These are phyloP conservation scores for Aricia agestis DNA, from an alignment of 1,140 invertebrate genomes.

Conservation along the genomic window DNA sequence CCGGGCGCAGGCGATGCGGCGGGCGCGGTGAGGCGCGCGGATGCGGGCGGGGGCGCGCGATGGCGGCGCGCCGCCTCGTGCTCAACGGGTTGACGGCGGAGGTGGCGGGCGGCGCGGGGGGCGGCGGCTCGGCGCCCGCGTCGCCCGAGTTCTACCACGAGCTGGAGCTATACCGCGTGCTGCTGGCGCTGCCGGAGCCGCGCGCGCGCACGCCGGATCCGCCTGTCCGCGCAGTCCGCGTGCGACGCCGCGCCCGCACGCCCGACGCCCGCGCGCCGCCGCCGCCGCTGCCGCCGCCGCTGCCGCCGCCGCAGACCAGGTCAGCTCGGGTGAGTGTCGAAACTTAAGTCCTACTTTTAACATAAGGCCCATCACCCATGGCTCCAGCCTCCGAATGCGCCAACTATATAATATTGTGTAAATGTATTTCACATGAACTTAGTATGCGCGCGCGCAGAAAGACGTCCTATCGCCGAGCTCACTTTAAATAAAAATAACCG, in stretches of 20 bases:
- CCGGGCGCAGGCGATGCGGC: background rate
- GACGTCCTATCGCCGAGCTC: too few species aligned
- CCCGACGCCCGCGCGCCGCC: conserved; percentile 19
- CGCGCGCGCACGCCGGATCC: conserved; percentile 47
- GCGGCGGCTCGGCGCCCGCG: conserved; percentile 37
- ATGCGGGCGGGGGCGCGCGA: conserved; percentile 33
- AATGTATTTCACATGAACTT: too few species aligned
- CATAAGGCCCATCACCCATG: too few species aligned
- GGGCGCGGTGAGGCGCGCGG: conserved; percentile 19
- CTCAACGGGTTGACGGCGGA: conserved; percentile 62
- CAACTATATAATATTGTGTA: too few species aligned
- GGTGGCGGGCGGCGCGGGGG: conserved; percentile 34
- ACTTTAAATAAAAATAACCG: too few species aligned
- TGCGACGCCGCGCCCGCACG: conserved; percentile 19
- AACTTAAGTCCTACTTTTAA: too few species aligned
- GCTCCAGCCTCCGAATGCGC: too few species aligned
- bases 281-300: conserved; percentile 21
- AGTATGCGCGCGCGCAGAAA: too few species aligned
- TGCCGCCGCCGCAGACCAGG: background rate
- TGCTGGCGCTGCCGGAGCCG: conserved; percentile 49
- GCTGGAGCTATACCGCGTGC: conserved; percentile 60
- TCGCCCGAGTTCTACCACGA: conserved; percentile 66
- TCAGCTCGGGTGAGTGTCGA: conserved; percentile 37
- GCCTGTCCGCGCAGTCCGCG: conserved; percentile 19
- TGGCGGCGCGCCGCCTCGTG: conserved; percentile 60